Base-by-base conservation (phyloP, 2,797 vertebrate species). In the Sorex maritimensis region DNA sequence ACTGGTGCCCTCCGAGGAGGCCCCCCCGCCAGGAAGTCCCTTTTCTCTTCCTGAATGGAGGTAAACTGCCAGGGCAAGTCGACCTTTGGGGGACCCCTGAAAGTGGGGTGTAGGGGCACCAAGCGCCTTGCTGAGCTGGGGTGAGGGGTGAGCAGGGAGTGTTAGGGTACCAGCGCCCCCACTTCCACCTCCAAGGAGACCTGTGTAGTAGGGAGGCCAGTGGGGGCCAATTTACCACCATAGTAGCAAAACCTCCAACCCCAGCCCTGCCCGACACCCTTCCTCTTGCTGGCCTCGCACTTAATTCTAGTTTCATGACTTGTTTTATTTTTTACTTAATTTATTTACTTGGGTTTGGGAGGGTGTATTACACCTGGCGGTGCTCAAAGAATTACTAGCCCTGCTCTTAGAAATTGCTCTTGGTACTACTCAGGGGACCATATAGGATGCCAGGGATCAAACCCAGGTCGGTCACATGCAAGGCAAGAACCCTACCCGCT, bases 251-350 rank as follows among this genome's bases (percentile, higher is more conserved):
- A 44, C 41, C 41, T 44, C 41, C 41, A 44, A 44, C 41, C 41
- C 41, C 41, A 44, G 7, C 41, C 19, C 9, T 26, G 24, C 15
- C 5, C 63, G 30, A 21, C 1, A 21, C 26, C n/a, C 83, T 71
- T 44, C 41, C 41, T 44, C 41, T 44, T 44, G 41, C 7, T 44
- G 41, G 34, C 34, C 61, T n/a, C 61, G 19, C 28, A n/a, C 79
- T 52, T 81, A 69, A 79, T 34, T 88, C 26, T 81, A 11, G 84
- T 84, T 55, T 72, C 38, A 41, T n/a, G 79, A 52, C 30, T 49
- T 72, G 15, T n/a, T 55, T 52, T 4, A 9, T 21, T 63, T 92
- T 93, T 90, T 92, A 55, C 19, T 34, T 58, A 83, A 83, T 44
- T 44, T 44, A 44, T 44, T 44, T 44, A 44, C 41, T 44, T 44